Conservation (phyloP, 2,113 vertebrate genomes). For the Zosterops pallidus region DNA sequence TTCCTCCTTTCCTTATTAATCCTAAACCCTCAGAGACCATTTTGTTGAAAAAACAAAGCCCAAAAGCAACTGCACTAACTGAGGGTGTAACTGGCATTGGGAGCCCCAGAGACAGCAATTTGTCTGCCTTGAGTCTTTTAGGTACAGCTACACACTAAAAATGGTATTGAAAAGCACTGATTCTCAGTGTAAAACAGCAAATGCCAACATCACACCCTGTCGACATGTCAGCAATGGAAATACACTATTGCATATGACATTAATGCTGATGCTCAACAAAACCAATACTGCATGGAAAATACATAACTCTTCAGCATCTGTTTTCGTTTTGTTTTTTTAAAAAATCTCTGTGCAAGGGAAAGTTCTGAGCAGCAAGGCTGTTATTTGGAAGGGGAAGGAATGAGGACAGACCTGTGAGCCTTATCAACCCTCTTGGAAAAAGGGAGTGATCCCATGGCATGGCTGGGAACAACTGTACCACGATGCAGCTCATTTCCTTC, state of each 20-base stretch:
- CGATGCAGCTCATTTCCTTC: background rate
- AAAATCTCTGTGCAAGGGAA: background rate
- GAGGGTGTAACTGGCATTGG: background rate
- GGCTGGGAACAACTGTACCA: background rate
- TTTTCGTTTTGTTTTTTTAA: background rate
- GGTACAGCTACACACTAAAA: background rate
- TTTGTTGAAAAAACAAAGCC: background rate
- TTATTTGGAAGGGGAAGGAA: background rate
- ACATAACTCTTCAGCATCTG: background rate
- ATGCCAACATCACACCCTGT: background rate
- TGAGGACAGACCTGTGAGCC: background rate
- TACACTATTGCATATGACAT: background rate
- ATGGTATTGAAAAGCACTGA: background rate
- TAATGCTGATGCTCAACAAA: background rate
- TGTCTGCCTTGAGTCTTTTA: background rate
- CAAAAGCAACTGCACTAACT: background rate
- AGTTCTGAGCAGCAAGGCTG: background rate
- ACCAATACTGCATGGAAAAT: background rate
- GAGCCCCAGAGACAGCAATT: background rate
- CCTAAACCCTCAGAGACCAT: background rate
- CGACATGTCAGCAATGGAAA: background rate
- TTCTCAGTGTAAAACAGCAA: background rate
- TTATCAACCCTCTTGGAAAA: background rate
- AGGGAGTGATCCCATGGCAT: background rate
- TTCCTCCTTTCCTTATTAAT: background rate